Evolutionary conservation across 2,888 invertebrate genomes (phyloP).

Genomic region (Linnaemya vulpina): DNA sequence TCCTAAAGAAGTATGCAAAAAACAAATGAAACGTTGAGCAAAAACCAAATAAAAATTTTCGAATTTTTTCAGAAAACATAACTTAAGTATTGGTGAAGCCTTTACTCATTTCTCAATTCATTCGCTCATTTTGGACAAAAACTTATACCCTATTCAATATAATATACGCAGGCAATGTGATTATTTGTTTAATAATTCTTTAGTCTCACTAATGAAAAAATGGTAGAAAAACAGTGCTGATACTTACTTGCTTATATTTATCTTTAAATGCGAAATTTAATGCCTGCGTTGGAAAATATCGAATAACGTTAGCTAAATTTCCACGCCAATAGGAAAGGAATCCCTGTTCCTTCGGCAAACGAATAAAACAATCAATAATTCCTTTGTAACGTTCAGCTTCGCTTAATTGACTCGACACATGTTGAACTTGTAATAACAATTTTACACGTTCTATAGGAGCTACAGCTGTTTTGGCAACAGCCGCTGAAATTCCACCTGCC

Average conservation of each 20-base stretch:
- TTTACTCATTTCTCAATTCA: no score
- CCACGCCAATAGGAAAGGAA: slow-evolving; percentile 93
- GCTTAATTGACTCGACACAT: slow-evolving; percentile 92
- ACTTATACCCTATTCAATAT: no score
- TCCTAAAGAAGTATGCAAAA: no score
- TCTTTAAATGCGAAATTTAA: slow-evolving; percentile 96
- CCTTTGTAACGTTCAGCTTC: slow-evolving; percentile 92
- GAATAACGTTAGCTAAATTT: slow-evolving; percentile 93
- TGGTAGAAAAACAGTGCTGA: no score
- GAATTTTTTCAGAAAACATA: no score
- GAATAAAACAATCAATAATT: slow-evolving; percentile 90
- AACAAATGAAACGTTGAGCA: no score
- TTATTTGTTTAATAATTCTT: no score
- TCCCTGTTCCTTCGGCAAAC: slow-evolving; percentile 92
- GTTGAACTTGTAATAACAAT: slow-evolving; percentile 94
- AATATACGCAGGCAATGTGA: no score
- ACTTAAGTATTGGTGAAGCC: no score
- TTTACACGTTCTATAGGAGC: slow-evolving; percentile 97
- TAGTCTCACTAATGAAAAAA: no score
- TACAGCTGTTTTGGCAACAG: slow-evolving; percentile 94
- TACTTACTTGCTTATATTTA: slow-evolving; percentile 87
- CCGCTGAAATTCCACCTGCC: slow-evolving; percentile 94
- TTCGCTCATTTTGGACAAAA: no score
- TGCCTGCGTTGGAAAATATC: slow-evolving; percentile 95
- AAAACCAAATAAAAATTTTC: no score